Evolutionary conservation across 2,888 invertebrate genomes (phyloP), one percentile per base, ranked within the genome.

Genomic region (Amphipoea lucens): DNA sequence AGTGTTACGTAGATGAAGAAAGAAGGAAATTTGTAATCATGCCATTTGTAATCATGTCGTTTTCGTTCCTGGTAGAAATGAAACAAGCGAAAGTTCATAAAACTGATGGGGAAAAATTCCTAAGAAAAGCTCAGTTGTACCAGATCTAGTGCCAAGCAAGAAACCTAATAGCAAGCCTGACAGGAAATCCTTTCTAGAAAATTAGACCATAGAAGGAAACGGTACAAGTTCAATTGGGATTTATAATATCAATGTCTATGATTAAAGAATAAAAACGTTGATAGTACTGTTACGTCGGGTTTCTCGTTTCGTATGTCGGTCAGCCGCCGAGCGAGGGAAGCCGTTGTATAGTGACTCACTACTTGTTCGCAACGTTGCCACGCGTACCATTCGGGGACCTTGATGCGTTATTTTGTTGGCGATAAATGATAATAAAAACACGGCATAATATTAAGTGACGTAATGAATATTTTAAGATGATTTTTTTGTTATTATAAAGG

Each of bases 281-380:
- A 82, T 77, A 84, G 85, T 84, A 89, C 90, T 83, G 88, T 88
- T 87, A 86, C 87, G 88, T 88, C 81, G 85, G 84, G 90, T 89
- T 88, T 82, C 88, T 87, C 82, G 83, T 85, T 86, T 86, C 82
- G 87, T 86, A 88, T 89, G 90, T 87, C 88, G 88, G 87, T 88
- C 89, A 88, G 82, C 74, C 77, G 80, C 74, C 84, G 75, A 81
- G 84, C 92, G 94, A 95, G 95, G 95, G 93, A 95, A 95, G 90
- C 94, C 94, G 94, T 92, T 92, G 92, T 88, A 90, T 87, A 88
- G 85, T 94, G 94, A 94, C 87, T 94, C 95, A 94, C 90, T 72
- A 84, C 86, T 87, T 85, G 88, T 84, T 87, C 83, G 79, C 74
- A 81, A 79, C 86, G 81, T 79, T 88, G 89, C 91, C 90, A 90